These are phyloP conservation scores for Vesta saturnalis DNA, from an alignment of 2,888 invertebrate genomes.

Conservation along the genomic window DNA sequence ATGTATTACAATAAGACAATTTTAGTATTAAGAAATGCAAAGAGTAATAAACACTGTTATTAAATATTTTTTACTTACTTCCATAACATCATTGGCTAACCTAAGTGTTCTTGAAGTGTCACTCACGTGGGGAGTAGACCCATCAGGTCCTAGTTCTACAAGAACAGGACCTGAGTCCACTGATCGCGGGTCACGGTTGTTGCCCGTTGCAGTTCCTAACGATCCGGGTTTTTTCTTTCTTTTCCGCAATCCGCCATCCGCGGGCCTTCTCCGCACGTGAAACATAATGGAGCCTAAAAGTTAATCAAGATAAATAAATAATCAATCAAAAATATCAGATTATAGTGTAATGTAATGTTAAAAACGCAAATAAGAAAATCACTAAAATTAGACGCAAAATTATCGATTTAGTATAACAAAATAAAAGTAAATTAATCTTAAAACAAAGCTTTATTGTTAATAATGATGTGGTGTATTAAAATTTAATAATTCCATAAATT, in stretches of 20 bases:
- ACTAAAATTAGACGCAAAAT: not conserved
- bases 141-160: slow-evolving; percentile 84
- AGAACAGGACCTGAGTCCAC: slow-evolving; percentile 74
- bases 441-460: too few relatives aligned
- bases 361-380: not conserved
- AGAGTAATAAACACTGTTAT: slow-evolving; percentile 9
- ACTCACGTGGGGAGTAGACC: slow-evolving; percentile 69
- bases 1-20: too few relatives aligned
- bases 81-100: slow-evolving; percentile 71
- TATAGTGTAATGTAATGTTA: not conserved
- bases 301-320: not conserved
- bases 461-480: too few relatives aligned
- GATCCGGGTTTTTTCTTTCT: slow-evolving; percentile 81
- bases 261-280: slow-evolving; percentile 92
- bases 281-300: slow-evolving; percentile 93
- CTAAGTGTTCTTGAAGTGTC: slow-evolving; percentile 72
- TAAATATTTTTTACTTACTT: slow-evolving; percentile 63
- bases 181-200: slow-evolving; percentile 68
- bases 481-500: not conserved
- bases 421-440: not conserved
- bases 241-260: slow-evolving; percentile 88
- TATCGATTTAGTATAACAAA: not conserved
- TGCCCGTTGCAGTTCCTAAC: slow-evolving; percentile 61
- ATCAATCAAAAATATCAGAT: not conserved
- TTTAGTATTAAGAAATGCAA: slow-evolving; percentile 3